Conservation (phyloP, 2,888 invertebrate genomes). For the Arrhopalites spinosus region DNA sequence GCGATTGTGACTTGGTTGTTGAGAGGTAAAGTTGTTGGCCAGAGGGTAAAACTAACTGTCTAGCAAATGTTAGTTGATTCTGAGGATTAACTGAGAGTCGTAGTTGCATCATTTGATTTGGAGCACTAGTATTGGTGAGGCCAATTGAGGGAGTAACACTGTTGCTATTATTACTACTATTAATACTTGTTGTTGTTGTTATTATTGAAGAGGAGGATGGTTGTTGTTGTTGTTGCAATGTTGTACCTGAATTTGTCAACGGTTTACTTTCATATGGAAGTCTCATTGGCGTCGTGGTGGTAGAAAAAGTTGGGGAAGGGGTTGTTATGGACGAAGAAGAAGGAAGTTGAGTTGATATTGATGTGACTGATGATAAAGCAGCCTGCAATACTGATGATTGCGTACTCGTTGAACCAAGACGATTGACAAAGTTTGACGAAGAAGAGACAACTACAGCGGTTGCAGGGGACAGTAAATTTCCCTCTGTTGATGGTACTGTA, state of each 20-base stretch:
- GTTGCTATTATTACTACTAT: not conserved
- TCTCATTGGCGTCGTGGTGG: not conserved
- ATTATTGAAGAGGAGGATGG: not conserved
- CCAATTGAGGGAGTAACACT: not conserved
- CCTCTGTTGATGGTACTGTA: slow-evolving; percentile 11
- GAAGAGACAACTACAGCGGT: not conserved
- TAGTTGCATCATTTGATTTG: slow-evolving; percentile 41
- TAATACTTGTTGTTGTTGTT: slow-evolving; percentile 6
- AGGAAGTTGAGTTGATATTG: not conserved
- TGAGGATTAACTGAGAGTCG: slow-evolving; percentile 35
- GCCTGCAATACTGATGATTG: slow-evolving; percentile 7
- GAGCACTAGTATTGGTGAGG: not conserved
- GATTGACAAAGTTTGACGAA: slow-evolving; percentile 22
- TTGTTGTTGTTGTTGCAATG: not conserved
- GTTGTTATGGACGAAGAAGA: not conserved
- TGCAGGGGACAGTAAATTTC: not conserved
- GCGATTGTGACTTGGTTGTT: slow-evolving; percentile 46
- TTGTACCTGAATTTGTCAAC: not conserved
- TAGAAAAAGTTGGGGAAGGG: not conserved
- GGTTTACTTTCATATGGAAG: not conserved
- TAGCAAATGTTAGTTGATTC: slow-evolving; percentile 50
- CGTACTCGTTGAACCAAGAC: not conserved
- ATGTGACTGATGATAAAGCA: not conserved
- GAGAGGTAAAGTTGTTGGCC: slow-evolving; percentile 54
- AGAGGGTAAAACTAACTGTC: slow-evolving; percentile 53